Percentiles rank a stretch among this genome's conserved stretches.
Conservation (phyloP, 2,888 invertebrate genomes). For the Oxyscelio sp. region DNA sequence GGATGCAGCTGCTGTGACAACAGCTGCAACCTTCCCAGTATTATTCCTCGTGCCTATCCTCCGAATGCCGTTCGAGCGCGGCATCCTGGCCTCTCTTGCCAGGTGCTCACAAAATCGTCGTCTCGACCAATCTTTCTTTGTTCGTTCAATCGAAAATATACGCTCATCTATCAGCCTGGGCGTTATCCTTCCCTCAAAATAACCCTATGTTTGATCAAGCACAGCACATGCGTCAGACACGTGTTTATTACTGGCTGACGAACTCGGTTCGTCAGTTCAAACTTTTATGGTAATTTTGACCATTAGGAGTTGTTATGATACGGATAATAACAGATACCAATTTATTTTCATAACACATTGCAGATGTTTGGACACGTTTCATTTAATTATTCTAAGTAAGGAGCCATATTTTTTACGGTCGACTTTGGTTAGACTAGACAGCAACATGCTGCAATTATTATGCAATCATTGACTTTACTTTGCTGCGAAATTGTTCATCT, state of each 20-base stretch:
- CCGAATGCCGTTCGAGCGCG: conserved; percentile 60
- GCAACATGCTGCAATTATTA: too few relatives aligned
- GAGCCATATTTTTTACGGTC: too few relatives aligned
- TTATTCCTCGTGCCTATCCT: conserved; percentile 73
- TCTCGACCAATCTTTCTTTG: conserved; percentile 65
- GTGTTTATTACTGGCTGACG: conserved; percentile 11
- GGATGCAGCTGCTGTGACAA: conserved; percentile 84
- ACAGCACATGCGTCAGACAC: conserved; percentile 10
- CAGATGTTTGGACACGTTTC: conserved; percentile 25
- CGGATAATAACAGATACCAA: not conserved
- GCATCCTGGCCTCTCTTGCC: conserved; percentile 67
- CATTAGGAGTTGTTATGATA: conserved; percentile 5
- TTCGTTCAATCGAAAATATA: conserved; percentile 50
- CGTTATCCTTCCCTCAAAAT: conserved; percentile 10
- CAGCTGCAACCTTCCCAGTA: conserved; percentile 85
- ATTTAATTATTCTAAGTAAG: not conserved
- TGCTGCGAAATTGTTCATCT: too few relatives aligned
- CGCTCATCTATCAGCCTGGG: conserved; percentile 11
- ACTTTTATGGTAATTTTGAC: conserved; percentile 14
- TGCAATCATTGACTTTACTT: too few relatives aligned
- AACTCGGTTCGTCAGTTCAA: not conserved
- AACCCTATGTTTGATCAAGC: conserved; percentile 21
- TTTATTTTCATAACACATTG: not conserved
- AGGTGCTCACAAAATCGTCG: conserved; percentile 70
- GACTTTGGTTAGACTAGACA: too few relatives aligned